A percentile compares a stretch with the other conserved stretches of the same genome.
Conservation (phyloP, 2,797 vertebrate genomes). For the Rhincodon typus region DNA sequence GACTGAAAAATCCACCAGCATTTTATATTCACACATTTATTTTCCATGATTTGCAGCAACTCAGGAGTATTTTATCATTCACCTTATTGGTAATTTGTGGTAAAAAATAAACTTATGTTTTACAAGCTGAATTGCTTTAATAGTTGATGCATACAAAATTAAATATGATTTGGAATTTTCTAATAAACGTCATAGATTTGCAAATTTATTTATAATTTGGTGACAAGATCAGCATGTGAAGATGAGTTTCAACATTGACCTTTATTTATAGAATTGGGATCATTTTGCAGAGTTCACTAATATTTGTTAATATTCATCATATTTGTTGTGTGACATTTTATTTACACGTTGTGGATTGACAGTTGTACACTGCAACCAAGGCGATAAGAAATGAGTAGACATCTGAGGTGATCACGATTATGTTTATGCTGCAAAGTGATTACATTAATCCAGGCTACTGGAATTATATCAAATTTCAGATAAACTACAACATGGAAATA, state of each 20-base stretch:
- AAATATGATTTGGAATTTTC: neutral
- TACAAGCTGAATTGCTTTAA: neutral
- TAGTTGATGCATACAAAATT: neutral
- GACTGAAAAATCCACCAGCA: slow-evolving; percentile 12
- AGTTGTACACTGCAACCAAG: neutral
- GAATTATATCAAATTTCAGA: neutral
- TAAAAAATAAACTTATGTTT: neutral
- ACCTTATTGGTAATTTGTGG: neutral
- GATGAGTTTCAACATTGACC: neutral
- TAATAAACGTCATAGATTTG: neutral
- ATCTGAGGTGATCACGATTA: neutral
- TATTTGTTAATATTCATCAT: neutral
- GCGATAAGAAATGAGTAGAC: neutral
- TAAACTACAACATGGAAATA: neutral
- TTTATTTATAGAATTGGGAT: neutral
- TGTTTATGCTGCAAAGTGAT: neutral
- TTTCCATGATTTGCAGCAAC: neutral
- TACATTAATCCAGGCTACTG: neutral
- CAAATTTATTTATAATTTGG: neutral
- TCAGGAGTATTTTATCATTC: neutral
- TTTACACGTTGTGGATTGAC: neutral
- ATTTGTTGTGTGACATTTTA: neutral
- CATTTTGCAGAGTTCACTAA: neutral
- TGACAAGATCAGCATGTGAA: neutral
- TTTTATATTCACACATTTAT: slow-evolving; percentile 11